Conservation (phyloP, 2,797 vertebrate genomes). For the Prionace glauca region DNA sequence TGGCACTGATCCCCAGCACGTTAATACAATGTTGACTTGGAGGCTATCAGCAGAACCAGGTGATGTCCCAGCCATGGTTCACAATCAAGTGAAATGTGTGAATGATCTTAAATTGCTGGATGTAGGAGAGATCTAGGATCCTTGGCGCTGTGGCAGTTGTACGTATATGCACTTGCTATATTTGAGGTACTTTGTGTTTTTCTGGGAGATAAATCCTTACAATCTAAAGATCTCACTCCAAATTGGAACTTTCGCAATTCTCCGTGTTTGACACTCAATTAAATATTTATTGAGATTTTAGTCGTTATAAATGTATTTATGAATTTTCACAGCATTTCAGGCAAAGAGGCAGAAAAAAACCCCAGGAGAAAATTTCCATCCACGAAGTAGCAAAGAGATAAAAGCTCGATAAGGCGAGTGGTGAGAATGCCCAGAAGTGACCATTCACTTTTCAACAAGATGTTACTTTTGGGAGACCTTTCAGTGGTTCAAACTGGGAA, state of each 20-base stretch:
- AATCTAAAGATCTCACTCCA: neutral
- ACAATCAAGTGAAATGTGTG: too few relatives aligned
- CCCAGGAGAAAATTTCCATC: conserved; percentile 50
- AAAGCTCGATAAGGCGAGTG: conserved; percentile 54
- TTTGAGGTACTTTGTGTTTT: neutral
- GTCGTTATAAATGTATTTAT: conserved; percentile 64
- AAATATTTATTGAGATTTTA: conserved; percentile 71
- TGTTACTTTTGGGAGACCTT: neutral
- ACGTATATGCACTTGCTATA: neutral
- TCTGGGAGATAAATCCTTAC: neutral
- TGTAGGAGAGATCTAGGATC: too few relatives aligned
- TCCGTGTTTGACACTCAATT: conserved; percentile 57
- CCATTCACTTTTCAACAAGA: neutral
- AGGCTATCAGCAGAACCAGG: too few relatives aligned
- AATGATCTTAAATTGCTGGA: too few relatives aligned
- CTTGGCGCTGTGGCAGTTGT: too few relatives aligned
- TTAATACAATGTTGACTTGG: too few relatives aligned
- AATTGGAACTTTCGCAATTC: neutral
- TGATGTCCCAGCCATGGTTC: too few relatives aligned
- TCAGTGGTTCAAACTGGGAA: too few relatives aligned
- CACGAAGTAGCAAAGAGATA: conserved; percentile 52
- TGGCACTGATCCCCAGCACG: too few relatives aligned
- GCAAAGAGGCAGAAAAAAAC: conserved; percentile 46
- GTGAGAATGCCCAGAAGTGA: conserved; percentile 50
- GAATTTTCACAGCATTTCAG: conserved; percentile 58